These are phyloP conservation scores for Drosophila parvula DNA, from an alignment of 1,140 invertebrate species.

Conservation along the genomic window DNA sequence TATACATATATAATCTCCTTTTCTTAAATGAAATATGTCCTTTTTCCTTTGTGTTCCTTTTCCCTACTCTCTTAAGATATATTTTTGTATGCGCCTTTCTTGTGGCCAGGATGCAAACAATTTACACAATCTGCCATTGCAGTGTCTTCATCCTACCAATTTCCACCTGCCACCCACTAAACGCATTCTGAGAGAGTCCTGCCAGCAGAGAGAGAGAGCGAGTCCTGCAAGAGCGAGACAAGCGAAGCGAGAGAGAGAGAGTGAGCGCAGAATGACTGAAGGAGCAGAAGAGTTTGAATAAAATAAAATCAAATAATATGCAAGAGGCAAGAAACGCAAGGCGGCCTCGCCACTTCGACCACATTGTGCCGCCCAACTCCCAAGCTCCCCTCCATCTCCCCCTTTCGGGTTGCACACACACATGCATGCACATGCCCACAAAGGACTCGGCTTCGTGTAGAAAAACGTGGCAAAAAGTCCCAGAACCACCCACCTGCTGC, in stretches of 20 bases:
- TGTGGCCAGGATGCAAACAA: conserved; percentile 73
- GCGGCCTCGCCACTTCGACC: conserved; percentile 29
- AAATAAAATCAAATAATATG: conserved; percentile 81
- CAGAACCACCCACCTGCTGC: conserved; percentile 40
- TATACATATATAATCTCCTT: background rate
- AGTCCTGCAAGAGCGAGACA: conserved; percentile 19
- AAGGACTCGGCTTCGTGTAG: conserved; percentile 60
- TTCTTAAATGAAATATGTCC: background rate
- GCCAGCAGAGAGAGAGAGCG: conserved; percentile 13
- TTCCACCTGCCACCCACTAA: background rate
- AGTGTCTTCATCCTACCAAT: conserved; percentile 25
- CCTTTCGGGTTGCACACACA: conserved; percentile 14
- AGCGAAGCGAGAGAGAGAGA: conserved; percentile 12
- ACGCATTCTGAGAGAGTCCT: conserved; percentile 14
- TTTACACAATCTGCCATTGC: conserved; percentile 76
- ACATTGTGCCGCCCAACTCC: conserved; percentile 1
- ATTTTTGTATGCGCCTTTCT: conserved; percentile 24
- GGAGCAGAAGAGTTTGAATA: conserved; percentile 57
- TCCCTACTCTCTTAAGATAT: background rate
- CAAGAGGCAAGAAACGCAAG: conserved; percentile 64
- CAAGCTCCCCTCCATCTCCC: background rate
- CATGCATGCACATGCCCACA: conserved; percentile 8
- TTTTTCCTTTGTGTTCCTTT: background rate
- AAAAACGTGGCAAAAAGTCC: conserved; percentile 79
- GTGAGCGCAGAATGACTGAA: conserved; percentile 41